phyloP scores from a whole-genome alignment of 35 echinoderm and acorn worm genomes.

The Ptychodera flava region DNA sequence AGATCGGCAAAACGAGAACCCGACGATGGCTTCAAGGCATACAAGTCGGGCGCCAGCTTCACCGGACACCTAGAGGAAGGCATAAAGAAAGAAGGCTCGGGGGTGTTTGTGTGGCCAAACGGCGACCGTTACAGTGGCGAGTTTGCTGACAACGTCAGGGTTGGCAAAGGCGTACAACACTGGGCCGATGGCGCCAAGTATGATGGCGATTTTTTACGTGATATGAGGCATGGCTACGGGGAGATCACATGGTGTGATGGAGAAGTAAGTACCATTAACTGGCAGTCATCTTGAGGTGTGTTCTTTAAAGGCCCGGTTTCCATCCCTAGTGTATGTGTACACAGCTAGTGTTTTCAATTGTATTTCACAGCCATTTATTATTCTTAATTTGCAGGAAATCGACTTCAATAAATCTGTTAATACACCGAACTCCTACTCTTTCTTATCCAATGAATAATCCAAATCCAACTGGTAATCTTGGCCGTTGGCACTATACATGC shows the following conservation, averaged over 20 bases:
- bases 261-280: constrained; percentile 47
- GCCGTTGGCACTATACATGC: too few relatives aligned
- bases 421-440: too few relatives aligned
- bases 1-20: constrained; percentile 71
- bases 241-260: constrained; percentile 83
- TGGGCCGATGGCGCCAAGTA: constrained; percentile 88
- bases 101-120: constrained; percentile 81
- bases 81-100: constrained; percentile 52
- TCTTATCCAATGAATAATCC: too few relatives aligned
- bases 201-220: constrained; percentile 60
- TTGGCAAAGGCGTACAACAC: constrained; percentile 74
- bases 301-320: too few relatives aligned
- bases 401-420: too few relatives aligned
- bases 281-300: not conserved
- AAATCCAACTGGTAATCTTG: too few relatives aligned
- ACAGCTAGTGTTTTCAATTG: too few relatives aligned
- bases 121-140: constrained; percentile 81
- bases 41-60: constrained; percentile 80
- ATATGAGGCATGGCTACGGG: constrained; percentile 84
- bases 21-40: constrained; percentile 51
- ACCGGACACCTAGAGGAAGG: constrained; percentile 47
- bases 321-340: too few relatives aligned
- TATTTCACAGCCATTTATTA: too few relatives aligned
- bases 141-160: constrained; percentile 66
- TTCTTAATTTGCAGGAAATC: too few relatives aligned